Evolutionary conservation across 2,113 vertebrate species (phyloP), one percentile per base, ranked within the genome.

Genomic region (Catharus minimus): DNA sequence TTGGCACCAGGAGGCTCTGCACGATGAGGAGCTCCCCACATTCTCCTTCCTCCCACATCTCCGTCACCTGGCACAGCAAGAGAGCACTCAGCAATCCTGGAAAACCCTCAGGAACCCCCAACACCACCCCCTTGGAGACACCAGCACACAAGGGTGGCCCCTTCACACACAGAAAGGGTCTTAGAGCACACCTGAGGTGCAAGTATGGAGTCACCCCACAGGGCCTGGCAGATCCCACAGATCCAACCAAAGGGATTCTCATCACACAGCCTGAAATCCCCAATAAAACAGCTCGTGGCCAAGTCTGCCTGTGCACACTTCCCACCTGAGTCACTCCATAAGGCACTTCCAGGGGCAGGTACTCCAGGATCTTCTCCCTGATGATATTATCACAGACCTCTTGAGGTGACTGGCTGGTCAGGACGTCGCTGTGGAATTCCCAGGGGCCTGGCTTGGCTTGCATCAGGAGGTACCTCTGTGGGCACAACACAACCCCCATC

Each of bases 331-430:
- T 95, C 69, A 99, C 81, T 0, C 83, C 92, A 20, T 99, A 99
- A 41, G 99, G 99, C 84, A 99, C 98, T 66, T 99, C 99, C 95
- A 98, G 95, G 0, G 98, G 99, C 83, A 99, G 97, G 81, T 98
- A 92, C 82, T 99, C 98, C 78, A 99, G 95, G 8, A 99, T 94
- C 92, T 99, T 99, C 97, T 98, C 99, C 91, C 99, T 97, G 95
- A 99, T 97, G 49, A 97, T 95, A 67, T 98, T 99, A 60, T 91
- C 26, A 58, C 99, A 99, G 94, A 99, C 82, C 56, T 99, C 98
- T 60, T 98, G 97, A 8, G 99, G 99, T 13, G 91, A 97, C 96
- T 99, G 99, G 95, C 96, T 98, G 9, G 99, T 99, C 94, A 99
- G 95, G 36, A 99, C 98, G 2, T 96, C 75, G 3, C 99, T 99